Conservation (phyloP, 2,797 vertebrate genomes). For the Diceros bicornis region DNA sequence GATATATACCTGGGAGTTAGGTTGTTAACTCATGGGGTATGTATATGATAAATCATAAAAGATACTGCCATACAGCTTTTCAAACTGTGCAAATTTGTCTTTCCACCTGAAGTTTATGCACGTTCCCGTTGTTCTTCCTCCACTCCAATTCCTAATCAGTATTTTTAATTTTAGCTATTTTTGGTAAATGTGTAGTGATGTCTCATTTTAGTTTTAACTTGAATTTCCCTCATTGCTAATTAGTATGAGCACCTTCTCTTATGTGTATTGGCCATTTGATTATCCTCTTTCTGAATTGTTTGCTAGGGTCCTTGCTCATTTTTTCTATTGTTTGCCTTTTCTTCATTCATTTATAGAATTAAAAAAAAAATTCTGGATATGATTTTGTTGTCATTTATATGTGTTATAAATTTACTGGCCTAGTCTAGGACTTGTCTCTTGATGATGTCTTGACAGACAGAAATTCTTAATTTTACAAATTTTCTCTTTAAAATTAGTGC, state of each 20-base stretch:
- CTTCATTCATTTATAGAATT: constrained; percentile 21
- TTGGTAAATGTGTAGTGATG: not conserved
- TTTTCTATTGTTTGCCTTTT: not conserved
- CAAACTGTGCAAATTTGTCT: not conserved
- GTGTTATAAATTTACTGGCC: not conserved
- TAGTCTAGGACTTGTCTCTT: not conserved
- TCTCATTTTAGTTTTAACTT: constrained; percentile 33
- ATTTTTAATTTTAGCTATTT: not conserved
- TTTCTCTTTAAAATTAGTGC: not conserved
- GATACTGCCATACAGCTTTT: not conserved
- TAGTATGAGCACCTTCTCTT: not conserved
- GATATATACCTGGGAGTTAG: not conserved
- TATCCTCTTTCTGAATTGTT: not conserved
- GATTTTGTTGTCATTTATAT: not conserved
- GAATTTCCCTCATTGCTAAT: not conserved
- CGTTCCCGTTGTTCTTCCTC: not conserved
- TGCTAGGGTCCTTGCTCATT: not conserved
- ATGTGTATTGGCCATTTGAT: not conserved
- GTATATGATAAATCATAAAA: not conserved
- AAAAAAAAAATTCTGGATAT: not conserved
- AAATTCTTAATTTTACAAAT: constrained; percentile 20
- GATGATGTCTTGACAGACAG: not conserved
- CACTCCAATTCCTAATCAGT: not conserved
- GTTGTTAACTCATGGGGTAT: not conserved
- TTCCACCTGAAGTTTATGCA: not conserved